Percentiles rank a stretch among this genome's conserved stretches.
Evolutionary conservation across 2,888 invertebrate species (phyloP).

Genomic region (Isoperla grammatica): DNA sequence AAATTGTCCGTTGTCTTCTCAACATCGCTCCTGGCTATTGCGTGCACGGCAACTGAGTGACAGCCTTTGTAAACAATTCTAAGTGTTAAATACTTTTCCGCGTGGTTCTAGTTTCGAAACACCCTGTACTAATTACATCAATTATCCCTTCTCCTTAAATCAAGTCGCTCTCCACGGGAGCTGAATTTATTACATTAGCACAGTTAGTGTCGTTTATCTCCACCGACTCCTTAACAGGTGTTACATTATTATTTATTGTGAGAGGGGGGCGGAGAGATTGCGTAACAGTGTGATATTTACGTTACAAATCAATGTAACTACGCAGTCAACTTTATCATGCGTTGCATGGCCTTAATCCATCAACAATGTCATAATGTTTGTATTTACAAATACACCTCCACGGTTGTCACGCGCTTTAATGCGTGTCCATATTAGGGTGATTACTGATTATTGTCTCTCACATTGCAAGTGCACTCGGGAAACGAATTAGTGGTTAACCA

Average conservation of each 20-base stretch:
- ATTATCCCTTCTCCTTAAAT: neutral
- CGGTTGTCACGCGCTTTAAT: no score
- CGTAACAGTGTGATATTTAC: no score
- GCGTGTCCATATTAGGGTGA: no score
- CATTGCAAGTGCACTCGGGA: no score
- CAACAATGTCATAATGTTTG: no score
- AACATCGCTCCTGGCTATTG: constrained; percentile 1
- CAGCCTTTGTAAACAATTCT: constrained; percentile 18
- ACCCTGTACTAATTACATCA: constrained; percentile 16
- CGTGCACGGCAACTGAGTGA: constrained; percentile 19
- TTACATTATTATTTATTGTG: neutral
- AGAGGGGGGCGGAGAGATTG: constrained; percentile 1
- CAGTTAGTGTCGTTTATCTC: neutral
- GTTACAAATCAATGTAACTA: no score
- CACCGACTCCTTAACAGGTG: neutral
- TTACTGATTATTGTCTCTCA: no score
- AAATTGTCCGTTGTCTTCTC: neutral
- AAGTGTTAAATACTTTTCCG: constrained; percentile 10
- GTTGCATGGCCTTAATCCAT: no score
- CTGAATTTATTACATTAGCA: neutral
- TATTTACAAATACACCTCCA: no score
- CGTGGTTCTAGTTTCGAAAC: constrained; percentile 2
- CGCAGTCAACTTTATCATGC: no score
- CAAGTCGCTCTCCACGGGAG: neutral
- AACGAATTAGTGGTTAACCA: no score